phyloP scores from a whole-genome alignment of 2,888 invertebrate species.

The Drosophila nr. fundita region DNA sequence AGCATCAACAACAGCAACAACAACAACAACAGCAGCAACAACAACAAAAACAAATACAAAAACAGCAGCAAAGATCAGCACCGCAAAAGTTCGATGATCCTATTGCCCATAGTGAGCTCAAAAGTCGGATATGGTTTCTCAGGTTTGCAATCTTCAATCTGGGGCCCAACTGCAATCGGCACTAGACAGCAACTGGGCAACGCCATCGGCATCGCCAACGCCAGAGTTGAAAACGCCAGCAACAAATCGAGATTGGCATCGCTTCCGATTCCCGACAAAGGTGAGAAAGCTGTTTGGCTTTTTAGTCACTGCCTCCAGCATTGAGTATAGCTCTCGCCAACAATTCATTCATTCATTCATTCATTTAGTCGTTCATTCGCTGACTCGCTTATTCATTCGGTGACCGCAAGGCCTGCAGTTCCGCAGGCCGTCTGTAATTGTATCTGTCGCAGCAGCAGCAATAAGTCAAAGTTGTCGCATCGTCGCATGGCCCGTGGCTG shows the following conservation, averaged over 20 bases:
- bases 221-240: constrained; percentile 7
- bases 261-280: constrained; percentile 75
- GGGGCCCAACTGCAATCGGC: constrained; percentile 22
- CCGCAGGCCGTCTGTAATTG: constrained; percentile 67
- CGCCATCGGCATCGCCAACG: background rate
- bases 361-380: constrained; percentile 19
- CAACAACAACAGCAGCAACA: constrained; percentile 33
- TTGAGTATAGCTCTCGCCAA: background rate
- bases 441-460: constrained; percentile 72
- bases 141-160: constrained; percentile 32
- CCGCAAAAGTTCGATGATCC: constrained; percentile 80
- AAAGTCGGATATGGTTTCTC: constrained; percentile 73
- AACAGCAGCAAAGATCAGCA: constrained; percentile 39
- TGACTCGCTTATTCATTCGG: constrained; percentile 51
- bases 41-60: constrained; percentile 12
- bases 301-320: constrained; percentile 1
- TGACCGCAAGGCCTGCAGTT: constrained; percentile 63
- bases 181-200: constrained; percentile 16
- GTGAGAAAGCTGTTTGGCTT: constrained; percentile 61
- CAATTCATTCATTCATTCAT: constrained; percentile 15
- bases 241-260: constrained; percentile 74
- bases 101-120: constrained; percentile 36
- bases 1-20: constrained; percentile 32
- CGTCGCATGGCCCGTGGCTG: constrained; percentile 41
- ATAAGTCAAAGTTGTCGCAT: constrained; percentile 70